Conservation (phyloP, 2,113 vertebrate genomes). For the Rousettus leschenaultii region DNA sequence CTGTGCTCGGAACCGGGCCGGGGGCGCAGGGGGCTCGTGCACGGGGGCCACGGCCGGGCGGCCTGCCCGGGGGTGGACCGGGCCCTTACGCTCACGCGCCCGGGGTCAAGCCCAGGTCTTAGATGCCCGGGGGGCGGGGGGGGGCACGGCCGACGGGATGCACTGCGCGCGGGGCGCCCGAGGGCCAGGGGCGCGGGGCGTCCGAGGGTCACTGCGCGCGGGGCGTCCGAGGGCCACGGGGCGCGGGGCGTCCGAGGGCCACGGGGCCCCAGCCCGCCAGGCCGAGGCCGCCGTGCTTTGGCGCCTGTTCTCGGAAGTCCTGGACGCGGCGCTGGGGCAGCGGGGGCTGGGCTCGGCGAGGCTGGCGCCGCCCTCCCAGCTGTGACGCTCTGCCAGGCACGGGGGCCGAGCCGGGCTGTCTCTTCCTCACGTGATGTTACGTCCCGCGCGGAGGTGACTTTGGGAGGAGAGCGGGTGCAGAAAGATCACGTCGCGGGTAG, state of each 20-base stretch:
- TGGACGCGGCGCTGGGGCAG: background rate
- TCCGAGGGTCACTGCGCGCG: too few species aligned
- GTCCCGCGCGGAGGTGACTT: background rate
- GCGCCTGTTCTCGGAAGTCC: background rate
- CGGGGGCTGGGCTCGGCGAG: background rate
- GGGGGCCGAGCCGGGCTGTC: accelerated
- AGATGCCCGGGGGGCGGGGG: background rate
- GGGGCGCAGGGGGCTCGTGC: too few species aligned
- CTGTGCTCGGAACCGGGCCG: background rate
- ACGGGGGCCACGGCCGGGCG: too few species aligned
- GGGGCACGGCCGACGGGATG: background rate
- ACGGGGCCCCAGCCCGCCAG: background rate
- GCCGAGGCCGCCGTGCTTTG: background rate
- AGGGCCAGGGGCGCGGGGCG: too few species aligned
- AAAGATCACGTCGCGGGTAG: background rate
- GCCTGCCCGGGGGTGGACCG: too few species aligned
- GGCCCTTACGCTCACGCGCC: background rate
- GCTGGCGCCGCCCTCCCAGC: background rate
- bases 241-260: too few species aligned
- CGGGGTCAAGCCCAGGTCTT: background rate
- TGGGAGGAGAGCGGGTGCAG: background rate
- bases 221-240: too few species aligned
- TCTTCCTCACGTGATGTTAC: background rate
- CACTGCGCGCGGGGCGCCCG: background rate
- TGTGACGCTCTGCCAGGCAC: background rate